phyloP scores from a whole-genome alignment of 2,888 invertebrate species.

The Acholoe squamosa region DNA sequence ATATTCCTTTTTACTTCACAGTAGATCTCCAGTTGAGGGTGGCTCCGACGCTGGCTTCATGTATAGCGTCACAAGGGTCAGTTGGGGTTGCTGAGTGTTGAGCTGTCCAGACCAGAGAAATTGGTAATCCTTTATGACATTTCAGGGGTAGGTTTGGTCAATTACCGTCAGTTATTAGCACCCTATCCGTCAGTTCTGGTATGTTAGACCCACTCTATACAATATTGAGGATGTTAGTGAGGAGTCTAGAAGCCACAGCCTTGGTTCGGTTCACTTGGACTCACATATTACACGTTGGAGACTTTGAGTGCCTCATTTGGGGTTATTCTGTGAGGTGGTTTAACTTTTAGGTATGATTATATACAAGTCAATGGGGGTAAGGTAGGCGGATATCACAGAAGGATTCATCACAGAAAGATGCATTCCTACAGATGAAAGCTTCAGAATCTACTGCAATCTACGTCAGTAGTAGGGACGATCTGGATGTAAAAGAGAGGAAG shows the following conservation, averaged over 20 bases:
- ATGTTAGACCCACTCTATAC: not conserved
- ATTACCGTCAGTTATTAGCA: not conserved
- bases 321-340: no score
- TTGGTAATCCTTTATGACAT: not conserved
- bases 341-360: not conserved
- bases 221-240: not conserved
- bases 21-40: not conserved
- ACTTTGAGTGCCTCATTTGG: not conserved
- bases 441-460: constrained; percentile 23
- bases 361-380: not conserved
- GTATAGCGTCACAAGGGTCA: not conserved
- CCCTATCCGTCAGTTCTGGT: not conserved
- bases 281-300: not conserved
- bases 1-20: no score
- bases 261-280: not conserved
- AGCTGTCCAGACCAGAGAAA: constrained; percentile 16
- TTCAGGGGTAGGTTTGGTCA: not conserved
- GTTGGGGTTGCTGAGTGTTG: not conserved
- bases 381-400: not conserved
- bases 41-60: not conserved
- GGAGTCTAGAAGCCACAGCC: not conserved
- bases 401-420: not conserved
- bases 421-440: not conserved
- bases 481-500: not conserved
- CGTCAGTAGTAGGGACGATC: not conserved